Evolutionary conservation across 2,888 invertebrate genomes (phyloP).

Genomic region (Drosophila kanekoi): DNA sequence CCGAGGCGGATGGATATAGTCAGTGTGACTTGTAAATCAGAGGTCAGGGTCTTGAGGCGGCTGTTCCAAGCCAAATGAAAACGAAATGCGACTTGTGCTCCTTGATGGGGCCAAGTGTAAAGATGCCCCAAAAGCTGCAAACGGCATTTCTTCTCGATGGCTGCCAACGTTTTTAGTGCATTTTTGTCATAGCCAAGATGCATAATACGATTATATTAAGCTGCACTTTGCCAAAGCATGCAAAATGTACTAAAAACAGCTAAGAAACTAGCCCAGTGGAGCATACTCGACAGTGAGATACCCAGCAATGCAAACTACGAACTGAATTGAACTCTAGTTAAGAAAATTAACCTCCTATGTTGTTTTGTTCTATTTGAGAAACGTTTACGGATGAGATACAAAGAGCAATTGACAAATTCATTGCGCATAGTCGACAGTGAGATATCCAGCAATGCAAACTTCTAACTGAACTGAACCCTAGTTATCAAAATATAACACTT

Average conservation of each 20-base stretch:
- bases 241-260: constrained; percentile 13
- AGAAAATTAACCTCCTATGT: too few relatives aligned
- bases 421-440: background rate
- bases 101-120: constrained; percentile 1
- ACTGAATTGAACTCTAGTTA: too few relatives aligned
- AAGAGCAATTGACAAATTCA: too few relatives aligned
- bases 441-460: constrained; percentile 7
- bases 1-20: constrained; percentile 23
- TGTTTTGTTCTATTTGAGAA: too few relatives aligned
- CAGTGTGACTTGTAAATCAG: constrained; percentile 51
- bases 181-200: constrained; percentile 53
- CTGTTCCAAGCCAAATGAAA: constrained; percentile 51
- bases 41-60: constrained; percentile 63
- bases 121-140: constrained; percentile 20
- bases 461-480: too few relatives aligned
- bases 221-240: constrained; percentile 53
- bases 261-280: background rate
- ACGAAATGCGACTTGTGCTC: constrained; percentile 38
- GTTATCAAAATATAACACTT: too few relatives aligned
- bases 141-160: constrained; percentile 16
- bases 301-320: background rate
- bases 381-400: too few relatives aligned
- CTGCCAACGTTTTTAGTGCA: constrained; percentile 44
- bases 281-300: constrained; percentile 10
- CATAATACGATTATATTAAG: constrained; percentile 60